Evolutionary conservation across 2,888 invertebrate genomes (phyloP).

Genomic region (Diaprepes abbreviatus): DNA sequence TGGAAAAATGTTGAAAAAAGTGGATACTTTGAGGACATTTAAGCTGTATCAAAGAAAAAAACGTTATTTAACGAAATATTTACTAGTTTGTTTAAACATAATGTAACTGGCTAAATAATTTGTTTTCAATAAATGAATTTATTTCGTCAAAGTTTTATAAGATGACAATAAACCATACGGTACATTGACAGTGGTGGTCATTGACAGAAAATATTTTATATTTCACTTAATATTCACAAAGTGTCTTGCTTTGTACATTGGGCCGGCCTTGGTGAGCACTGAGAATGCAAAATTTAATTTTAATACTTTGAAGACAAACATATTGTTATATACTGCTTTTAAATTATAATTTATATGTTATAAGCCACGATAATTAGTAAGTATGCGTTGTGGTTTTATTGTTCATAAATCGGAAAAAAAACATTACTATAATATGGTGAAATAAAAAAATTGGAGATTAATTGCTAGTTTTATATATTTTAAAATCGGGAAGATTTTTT

Average conservation of each 20-base stretch:
- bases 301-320: slow-evolving; percentile 31
- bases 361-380: slow-evolving; percentile 18
- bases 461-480: too few species aligned
- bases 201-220: slow-evolving; percentile 42
- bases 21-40: too few species aligned
- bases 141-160: background rate
- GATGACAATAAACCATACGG: slow-evolving; percentile 26
- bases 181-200: slow-evolving; percentile 41
- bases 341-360: slow-evolving; percentile 29
- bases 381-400: slow-evolving; percentile 5
- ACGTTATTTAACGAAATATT: too few species aligned
- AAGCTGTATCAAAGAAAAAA: too few species aligned
- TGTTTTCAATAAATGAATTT: too few species aligned
- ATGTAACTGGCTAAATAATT: too few species aligned
- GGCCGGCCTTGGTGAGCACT: slow-evolving; percentile 41
- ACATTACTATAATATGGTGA: background rate
- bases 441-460: too few species aligned
- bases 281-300: slow-evolving; percentile 43
- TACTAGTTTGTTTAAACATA: too few species aligned
- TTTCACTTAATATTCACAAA: slow-evolving; percentile 41
- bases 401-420: background rate
- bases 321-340: slow-evolving; percentile 18
- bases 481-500: too few species aligned
- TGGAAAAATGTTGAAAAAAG: too few species aligned
- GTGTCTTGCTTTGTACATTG: slow-evolving; percentile 38